phyloP scores from a whole-genome alignment of 2,113 vertebrate species.

The Seriola quinqueradiata region DNA sequence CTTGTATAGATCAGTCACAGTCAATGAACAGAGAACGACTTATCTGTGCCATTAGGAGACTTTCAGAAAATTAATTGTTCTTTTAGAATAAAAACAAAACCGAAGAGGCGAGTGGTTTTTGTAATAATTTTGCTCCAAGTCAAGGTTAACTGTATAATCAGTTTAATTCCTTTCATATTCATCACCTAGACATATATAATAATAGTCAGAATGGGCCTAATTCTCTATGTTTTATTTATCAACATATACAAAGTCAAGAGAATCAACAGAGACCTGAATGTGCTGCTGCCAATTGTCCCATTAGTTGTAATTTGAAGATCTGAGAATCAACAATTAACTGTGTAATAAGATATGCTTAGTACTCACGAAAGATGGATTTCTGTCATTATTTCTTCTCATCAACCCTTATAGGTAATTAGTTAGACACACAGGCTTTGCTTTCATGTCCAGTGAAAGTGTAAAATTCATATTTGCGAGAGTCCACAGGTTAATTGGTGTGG shows the following conservation, averaged over 20 bases:
- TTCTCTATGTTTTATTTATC: background rate
- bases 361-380: background rate
- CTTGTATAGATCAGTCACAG: conserved; percentile 27
- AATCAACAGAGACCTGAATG: background rate
- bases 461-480: conserved; percentile 20
- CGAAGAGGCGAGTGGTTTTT: background rate
- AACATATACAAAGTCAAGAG: background rate
- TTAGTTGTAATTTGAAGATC: background rate
- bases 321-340: background rate
- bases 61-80: conserved; percentile 11
- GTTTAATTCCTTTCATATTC: background rate
- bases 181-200: background rate
- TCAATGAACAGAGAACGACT: conserved; percentile 15
- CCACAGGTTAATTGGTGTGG: conserved; percentile 57
- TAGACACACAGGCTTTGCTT: background rate
- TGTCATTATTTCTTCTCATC: conserved; percentile 3
- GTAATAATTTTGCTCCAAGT: background rate
- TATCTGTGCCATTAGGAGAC: conserved; percentile 19
- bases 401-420: background rate
- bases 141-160: background rate
- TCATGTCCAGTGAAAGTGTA: conserved; percentile 20
- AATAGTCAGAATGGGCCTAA: background rate
- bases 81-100: conserved; percentile 25
- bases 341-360: conserved; percentile 9
- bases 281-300: background rate